phyloP scores from a whole-genome alignment of 2,888 invertebrate genomes.

The Pachycephus smyrnensis region DNA sequence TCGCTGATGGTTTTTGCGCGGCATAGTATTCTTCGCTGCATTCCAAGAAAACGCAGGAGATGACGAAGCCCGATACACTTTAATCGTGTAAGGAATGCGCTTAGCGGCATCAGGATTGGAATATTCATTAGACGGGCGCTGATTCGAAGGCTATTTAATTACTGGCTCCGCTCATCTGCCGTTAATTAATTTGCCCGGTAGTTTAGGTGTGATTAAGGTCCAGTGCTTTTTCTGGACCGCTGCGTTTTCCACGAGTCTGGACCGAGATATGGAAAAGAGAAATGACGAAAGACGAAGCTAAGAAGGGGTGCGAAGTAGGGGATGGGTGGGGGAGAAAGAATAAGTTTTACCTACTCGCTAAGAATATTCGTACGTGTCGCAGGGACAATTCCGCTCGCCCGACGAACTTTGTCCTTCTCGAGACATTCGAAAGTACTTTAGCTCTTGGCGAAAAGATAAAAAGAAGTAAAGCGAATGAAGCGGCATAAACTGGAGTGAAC shows the following conservation, averaged over 20 bases:
- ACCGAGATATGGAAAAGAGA: background rate
- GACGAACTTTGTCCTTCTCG: background rate
- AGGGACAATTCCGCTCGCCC: background rate
- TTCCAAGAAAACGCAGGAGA: slow-evolving; percentile 28
- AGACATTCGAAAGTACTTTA: background rate
- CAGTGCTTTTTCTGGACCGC: background rate
- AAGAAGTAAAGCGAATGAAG: background rate
- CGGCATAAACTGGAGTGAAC: slow-evolving; percentile 23
- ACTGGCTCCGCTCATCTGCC: slow-evolving; percentile 46
- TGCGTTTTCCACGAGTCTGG: background rate
- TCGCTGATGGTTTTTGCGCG: background rate
- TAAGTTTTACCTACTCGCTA: background rate
- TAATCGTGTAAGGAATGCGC: slow-evolving; percentile 42
- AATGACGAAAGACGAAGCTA: background rate
- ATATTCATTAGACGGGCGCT: slow-evolving; percentile 57
- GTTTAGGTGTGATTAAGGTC: slow-evolving; percentile 52
- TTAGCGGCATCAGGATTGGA: slow-evolving; percentile 36
- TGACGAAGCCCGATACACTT: slow-evolving; percentile 35
- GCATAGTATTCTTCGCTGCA: background rate
- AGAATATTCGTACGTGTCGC: background rate
- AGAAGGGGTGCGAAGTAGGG: too few relatives aligned
- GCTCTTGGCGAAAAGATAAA: background rate
- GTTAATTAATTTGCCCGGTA: slow-evolving; percentile 61
- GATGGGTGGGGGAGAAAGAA: accelerated
- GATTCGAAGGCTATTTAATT: slow-evolving; percentile 59